Conservation (phyloP, 2,113 vertebrate genomes). For the Pedetes capensis region DNA sequence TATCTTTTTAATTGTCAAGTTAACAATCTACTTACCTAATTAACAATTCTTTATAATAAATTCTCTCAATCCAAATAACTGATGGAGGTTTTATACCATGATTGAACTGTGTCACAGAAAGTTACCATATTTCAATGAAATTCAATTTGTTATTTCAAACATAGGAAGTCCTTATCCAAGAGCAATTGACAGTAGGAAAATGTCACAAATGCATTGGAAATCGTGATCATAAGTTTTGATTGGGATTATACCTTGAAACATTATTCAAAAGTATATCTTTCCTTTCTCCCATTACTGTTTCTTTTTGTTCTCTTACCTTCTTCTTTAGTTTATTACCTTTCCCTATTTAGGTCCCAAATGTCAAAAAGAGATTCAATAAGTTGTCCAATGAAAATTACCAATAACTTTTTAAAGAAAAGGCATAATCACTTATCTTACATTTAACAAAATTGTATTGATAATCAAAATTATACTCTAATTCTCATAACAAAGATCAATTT, state of each 20-base stretch:
- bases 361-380: too few relatives aligned
- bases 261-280: not conserved
- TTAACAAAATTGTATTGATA: not conserved
- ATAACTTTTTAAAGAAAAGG: too few relatives aligned
- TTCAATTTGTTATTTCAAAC: slow-evolving; percentile 43
- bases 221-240: not conserved
- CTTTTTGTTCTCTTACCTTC: too few relatives aligned
- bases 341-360: too few relatives aligned
- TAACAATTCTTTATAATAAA: not conserved
- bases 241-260: not conserved
- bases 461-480: not conserved
- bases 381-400: too few relatives aligned
- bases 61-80: not conserved
- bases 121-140: not conserved
- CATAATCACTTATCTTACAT: not conserved
- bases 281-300: too few relatives aligned
- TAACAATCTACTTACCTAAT: not conserved
- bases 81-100: not conserved
- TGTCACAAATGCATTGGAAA: not conserved
- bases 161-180: not conserved
- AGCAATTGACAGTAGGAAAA: not conserved
- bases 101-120: not conserved
- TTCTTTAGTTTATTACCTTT: too few relatives aligned
- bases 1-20: not conserved
- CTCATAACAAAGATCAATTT: not conserved